Base-by-base conservation (phyloP, 23 tunicate genomes). In the Phallusia fumigata region DNA sequence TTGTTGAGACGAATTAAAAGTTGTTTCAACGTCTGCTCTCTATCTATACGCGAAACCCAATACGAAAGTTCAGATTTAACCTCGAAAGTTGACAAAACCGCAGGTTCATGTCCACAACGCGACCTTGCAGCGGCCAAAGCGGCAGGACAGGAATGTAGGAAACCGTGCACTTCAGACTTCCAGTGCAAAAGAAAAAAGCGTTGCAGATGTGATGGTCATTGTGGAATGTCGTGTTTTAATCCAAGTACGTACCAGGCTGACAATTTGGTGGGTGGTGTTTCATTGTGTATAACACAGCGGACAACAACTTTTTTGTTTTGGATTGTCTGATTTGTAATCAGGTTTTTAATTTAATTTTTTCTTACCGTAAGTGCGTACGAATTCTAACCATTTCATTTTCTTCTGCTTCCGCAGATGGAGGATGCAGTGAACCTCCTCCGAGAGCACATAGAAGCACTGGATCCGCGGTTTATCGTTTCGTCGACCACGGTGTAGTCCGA, bases 161-260 rank as follows among this genome's bases (percentile, higher is more conserved):
- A 58, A 58, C 36, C 44, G 3, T 32, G 77, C 28, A 24, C 1
- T 22, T 24, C 26, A 1, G 13, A 58, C 12, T 32, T 6, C 2
- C 34, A 33, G 8, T 74, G 77, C 30, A 33, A 30, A 32, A 33
- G 77, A 74, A 13, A 33, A 31, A 74, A 74, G 35, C 36, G 40
- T 19, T 74, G 77, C 35, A 12, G 5, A 3, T 74, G 77, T 74
- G 77, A 74, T 16, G 77, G 77, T 32, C 36, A 32, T 19, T 74
- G 77, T 28, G 77, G 77, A 12, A 32, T 74, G 40, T 74, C 77
- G 12, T 74, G 77, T 30, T 74, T 74, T 74, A 74, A 74, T 31
- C 40, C 40, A 28, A 33, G 77, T 74, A 65, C 31, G 32, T 40
- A 40, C 10, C n/a, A n/a, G n/a, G n/a, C n/a, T n/a, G n/a, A n/a